Base-by-base conservation (phyloP, 2,888 invertebrate genomes). In the Myopa testacea region DNA sequence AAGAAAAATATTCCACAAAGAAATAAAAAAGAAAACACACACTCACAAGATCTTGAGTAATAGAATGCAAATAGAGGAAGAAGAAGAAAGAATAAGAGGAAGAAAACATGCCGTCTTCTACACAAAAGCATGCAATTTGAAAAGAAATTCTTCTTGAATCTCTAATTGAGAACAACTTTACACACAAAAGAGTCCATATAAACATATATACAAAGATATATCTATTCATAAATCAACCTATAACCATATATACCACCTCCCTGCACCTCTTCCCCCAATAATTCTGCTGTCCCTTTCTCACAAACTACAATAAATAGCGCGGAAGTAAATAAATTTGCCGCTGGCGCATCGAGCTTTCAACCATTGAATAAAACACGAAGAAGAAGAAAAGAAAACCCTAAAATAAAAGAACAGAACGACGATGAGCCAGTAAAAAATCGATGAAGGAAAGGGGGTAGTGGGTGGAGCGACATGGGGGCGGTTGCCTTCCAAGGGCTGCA, bases 301-400 rank as follows among this genome's bases (percentile, higher is more conserved):
- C 14, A 19, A 10, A 38, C 34, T 40, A 62, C 62, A 60, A 73
- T 73, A 63, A 62, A 62, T 63, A 62, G 63, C 19, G 45, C 63
- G 62, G 62, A 62, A 60, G 68, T 34, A 78, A 76, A 71, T 69
- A 73, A 73, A 73, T 19, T 62, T 62, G 62, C 63, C 26, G 70
- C 37, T 70, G 55, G 50, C 45, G 45, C 70, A 69, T 38, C n/a
- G 26, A 62, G 60, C 45, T 73, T 62, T 73, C 34, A 58, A 73
- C 37, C 16, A 52, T 16, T 8, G 55, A 55, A n/a, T 55, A n/a
- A 67, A 40, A 34, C 19, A 40, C 12, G 38, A 16, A 37, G n/a
- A 38, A 10, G 12, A 67, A 10, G 67, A 37, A 38, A 38, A 14
- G 14, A 45, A 45, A 7, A 38, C 1, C 34, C 7, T 16, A 37